A percentile compares a stretch with the other conserved stretches of the same genome.
Conservation (phyloP, 2,113 vertebrate genomes). For the Callospermophilus lateralis region DNA sequence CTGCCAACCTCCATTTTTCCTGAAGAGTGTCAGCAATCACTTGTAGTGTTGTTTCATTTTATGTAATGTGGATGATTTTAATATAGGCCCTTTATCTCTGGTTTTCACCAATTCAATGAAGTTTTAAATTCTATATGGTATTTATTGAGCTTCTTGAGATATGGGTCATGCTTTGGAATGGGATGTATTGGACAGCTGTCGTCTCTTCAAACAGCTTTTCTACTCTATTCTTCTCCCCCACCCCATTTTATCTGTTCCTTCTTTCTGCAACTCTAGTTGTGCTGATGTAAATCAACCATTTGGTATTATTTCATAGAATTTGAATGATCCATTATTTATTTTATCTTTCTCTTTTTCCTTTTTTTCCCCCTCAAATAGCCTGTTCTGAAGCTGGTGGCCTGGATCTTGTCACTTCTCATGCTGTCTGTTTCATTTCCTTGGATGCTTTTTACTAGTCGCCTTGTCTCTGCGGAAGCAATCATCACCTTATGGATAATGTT, state of each 20-base stretch:
- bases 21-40: neutral
- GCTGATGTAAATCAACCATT: no score
- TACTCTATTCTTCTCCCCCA: neutral
- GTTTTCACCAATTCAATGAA: neutral
- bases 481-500: neutral
- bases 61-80: neutral
- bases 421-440: conserved; percentile 5
- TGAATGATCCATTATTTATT: no score
- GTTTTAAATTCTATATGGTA: neutral
- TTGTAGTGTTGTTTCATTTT: neutral
- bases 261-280: no score
- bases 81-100: neutral
- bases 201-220: neutral
- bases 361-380: neutral
- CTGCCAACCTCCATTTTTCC: neutral
- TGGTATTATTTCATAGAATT: no score
- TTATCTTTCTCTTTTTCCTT: no score
- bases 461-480: neutral
- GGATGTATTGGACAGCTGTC: neutral
- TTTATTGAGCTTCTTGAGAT: neutral
- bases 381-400: neutral
- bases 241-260: neutral
- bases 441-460: neutral
- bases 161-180: neutral
- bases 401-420: neutral